A percentile compares a stretch with the other conserved stretches of the same genome.
Evolutionary conservation across 2,797 vertebrate species (phyloP).

Genomic region (Thunnus albacares): DNA sequence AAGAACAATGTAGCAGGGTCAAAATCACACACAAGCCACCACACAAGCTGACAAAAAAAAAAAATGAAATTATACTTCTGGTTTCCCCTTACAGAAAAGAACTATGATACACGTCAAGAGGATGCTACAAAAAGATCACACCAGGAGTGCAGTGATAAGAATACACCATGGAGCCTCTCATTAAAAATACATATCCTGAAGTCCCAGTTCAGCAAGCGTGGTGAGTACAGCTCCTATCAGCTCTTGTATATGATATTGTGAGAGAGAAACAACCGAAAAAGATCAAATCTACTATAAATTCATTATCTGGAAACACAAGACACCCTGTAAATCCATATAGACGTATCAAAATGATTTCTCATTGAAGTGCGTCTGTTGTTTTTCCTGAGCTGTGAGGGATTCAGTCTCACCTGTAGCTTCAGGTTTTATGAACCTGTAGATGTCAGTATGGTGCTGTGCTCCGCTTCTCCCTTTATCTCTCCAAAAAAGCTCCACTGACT

Average conservation of each 20-base stretch:
- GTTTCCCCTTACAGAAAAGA: constrained; percentile 43
- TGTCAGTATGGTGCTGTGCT: constrained; percentile 86
- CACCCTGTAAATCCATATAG: neutral
- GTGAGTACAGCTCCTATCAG: neutral
- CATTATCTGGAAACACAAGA: neutral
- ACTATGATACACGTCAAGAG: constrained; percentile 12
- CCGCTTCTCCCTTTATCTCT: constrained; percentile 73
- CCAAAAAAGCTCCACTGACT: constrained; percentile 60
- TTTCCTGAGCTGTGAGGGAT: neutral
- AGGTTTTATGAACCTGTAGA: constrained; percentile 84
- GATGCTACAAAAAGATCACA: constrained; percentile 33
- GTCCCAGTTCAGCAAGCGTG: neutral
- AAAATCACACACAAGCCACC: constrained; percentile 36
- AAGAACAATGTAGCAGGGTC: constrained; percentile 63
- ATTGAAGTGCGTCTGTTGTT: neutral
- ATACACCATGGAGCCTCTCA: neutral
- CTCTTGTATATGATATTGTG: neutral
- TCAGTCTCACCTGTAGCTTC: constrained; percentile 69
- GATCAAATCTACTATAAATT: neutral
- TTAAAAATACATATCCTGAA: constrained; percentile 1
- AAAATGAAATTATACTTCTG: constrained; percentile 51
- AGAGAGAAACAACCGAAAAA: neutral
- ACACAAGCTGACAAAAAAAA: constrained; percentile 43
- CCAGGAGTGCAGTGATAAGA: neutral
- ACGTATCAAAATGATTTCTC: neutral